These are phyloP conservation scores for Neomorphus geoffroyi DNA, from an alignment of 2,797 vertebrate genomes.

Conservation along the genomic window DNA sequence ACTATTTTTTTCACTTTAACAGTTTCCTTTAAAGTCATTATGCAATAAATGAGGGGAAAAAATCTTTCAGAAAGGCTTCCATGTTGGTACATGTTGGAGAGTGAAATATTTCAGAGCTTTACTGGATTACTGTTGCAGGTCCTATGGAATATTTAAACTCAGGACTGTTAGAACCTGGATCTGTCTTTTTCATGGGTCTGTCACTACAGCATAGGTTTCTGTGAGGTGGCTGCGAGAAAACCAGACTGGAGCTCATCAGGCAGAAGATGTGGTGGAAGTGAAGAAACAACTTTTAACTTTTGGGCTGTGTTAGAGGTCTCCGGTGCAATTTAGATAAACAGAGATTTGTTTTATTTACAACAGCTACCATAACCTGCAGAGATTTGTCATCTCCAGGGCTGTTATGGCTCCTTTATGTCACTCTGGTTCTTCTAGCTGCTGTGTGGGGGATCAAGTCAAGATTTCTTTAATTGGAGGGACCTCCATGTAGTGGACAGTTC, in stretches of 20 bases:
- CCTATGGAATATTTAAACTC: background rate
- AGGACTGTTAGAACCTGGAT: background rate
- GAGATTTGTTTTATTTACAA: background rate
- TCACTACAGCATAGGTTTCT: background rate
- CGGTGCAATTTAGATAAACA: background rate
- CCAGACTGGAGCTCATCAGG: background rate
- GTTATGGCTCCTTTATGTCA: background rate
- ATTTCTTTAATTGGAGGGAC: background rate
- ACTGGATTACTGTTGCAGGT: background rate
- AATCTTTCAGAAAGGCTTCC: background rate
- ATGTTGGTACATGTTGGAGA: background rate
- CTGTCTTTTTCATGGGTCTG: accelerated
- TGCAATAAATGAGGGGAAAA: background rate
- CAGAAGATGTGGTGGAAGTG: background rate
- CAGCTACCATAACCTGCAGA: background rate
- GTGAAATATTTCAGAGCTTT: background rate
- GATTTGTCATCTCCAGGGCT: background rate
- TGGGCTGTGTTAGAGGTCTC: background rate
- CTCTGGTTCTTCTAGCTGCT: background rate
- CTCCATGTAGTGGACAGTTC: background rate
- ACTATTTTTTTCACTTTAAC: background rate
- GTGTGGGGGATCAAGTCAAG: background rate
- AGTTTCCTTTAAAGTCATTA: background rate
- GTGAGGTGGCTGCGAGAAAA: background rate
- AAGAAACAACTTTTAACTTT: background rate